Percentiles rank a stretch among this genome's conserved stretches.
phyloP scores from a whole-genome alignment of 1,140 invertebrate genomes.

The Penaeus chinensis region DNA sequence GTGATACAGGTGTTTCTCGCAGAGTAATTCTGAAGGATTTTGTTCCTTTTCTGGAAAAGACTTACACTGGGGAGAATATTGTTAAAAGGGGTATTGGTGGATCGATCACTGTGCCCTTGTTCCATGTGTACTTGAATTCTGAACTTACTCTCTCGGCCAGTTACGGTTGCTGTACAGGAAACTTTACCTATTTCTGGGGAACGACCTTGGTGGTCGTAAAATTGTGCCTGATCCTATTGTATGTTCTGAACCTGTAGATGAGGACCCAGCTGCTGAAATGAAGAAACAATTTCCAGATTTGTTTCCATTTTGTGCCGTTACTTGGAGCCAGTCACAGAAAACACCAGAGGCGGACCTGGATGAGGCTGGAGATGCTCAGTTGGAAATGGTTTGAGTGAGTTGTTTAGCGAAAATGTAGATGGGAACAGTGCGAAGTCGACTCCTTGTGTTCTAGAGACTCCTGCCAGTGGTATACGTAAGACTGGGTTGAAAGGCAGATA shows the following conservation, averaged over 20 bases:
- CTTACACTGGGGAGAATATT: no score
- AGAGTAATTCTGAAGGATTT: no score
- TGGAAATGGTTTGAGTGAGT: neutral
- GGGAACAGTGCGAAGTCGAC: neutral
- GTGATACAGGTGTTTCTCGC: no score
- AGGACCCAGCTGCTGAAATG: neutral
- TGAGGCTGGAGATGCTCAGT: no score
- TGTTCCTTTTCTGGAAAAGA: no score
- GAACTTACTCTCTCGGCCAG: no score
- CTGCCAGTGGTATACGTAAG: no score
- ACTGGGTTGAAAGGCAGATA: no score
- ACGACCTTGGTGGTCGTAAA: neutral
- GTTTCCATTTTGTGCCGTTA: constrained; percentile 9
- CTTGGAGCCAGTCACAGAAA: neutral
- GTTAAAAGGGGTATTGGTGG: no score
- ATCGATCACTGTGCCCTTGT: no score
- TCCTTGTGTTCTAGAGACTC: neutral
- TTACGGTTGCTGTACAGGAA: no score
- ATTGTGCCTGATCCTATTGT: constrained; percentile 19
- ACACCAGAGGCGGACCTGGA: neutral
- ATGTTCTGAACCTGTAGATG: neutral
- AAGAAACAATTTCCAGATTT: neutral
- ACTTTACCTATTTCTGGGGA: neutral
- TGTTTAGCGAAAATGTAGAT: neutral
- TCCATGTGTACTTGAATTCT: no score